phyloP scores from a whole-genome alignment of 2,888 invertebrate species.

The Elmis aenea region DNA sequence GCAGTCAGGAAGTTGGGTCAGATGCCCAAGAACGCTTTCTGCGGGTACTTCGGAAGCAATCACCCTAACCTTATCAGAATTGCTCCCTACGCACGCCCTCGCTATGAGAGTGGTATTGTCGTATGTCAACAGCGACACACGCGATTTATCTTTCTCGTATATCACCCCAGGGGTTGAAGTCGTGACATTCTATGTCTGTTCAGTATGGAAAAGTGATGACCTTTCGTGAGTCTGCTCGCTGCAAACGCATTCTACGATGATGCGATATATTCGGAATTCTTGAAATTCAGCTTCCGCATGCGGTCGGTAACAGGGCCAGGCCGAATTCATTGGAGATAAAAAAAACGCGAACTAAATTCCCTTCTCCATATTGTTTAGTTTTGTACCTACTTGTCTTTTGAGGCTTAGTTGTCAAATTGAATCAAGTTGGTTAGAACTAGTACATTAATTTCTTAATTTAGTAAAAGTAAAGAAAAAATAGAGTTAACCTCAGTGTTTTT shows the following conservation, averaged over 20 bases:
- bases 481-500: no score
- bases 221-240: conserved; percentile 19
- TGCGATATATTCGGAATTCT: conserved; percentile 16
- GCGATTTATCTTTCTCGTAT: conserved; percentile 45
- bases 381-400: no score
- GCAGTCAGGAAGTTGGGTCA: conserved; percentile 4
- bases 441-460: no score
- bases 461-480: no score
- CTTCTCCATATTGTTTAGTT: no score
- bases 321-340: no score
- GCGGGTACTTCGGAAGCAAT: conserved; percentile 17
- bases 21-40: no score
- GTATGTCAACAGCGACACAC: conserved; percentile 42
- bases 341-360: no score
- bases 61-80: conserved; percentile 23
- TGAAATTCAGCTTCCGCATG: conserved; percentile 10
- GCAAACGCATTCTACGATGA: conserved; percentile 16
- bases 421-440: no score
- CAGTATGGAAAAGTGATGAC: conserved; percentile 31
- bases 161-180: conserved; percentile 37
- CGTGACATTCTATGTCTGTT: conserved; percentile 36
- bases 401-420: no score
- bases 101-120: conserved; percentile 36
- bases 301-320: no score
- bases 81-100: conserved; percentile 11